Conservation (phyloP, 2,888 invertebrate genomes). For the Priocnemis perturbator region DNA sequence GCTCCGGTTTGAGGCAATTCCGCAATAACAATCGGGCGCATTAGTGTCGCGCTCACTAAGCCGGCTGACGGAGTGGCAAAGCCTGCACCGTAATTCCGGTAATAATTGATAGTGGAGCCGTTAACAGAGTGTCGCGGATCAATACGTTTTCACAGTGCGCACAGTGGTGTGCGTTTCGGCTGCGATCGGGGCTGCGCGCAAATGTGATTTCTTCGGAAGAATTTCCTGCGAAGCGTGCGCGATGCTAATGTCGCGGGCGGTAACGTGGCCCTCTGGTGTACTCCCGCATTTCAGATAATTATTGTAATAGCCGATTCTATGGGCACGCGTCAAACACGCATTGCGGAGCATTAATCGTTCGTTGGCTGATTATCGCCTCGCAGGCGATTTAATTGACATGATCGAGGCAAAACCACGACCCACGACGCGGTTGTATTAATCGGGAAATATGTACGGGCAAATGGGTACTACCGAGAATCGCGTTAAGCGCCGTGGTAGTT, state of each 20-base stretch:
- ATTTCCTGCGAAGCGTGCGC: too few species aligned
- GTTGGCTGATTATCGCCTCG: background rate
- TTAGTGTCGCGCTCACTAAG: conserved; percentile 45
- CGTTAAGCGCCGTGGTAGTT: too few species aligned
- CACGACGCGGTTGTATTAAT: too few species aligned
- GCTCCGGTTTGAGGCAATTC: conserved; percentile 33
- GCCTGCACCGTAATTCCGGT: conserved; percentile 19
- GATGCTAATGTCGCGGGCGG: too few species aligned
- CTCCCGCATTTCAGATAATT: background rate
- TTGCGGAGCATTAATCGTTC: too few species aligned
- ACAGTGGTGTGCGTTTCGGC: too few species aligned
- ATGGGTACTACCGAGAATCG: too few species aligned
- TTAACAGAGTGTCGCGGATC: conserved; percentile 6
- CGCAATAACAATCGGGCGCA: conserved; percentile 50
- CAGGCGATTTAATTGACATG: background rate
- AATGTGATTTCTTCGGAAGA: too few species aligned
- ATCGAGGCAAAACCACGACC: too few species aligned
- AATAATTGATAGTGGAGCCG: conserved; percentile 37
- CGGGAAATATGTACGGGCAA: too few species aligned
- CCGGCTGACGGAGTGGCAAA: conserved; percentile 44
- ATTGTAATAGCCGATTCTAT: conserved; percentile 12
- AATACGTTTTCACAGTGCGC: background rate
- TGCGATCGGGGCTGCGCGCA: too few species aligned
- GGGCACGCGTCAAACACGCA: background rate
- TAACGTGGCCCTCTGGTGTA: background rate